phyloP scores from a whole-genome alignment of 1,140 invertebrate species.

The Drosophila ogumai region DNA sequence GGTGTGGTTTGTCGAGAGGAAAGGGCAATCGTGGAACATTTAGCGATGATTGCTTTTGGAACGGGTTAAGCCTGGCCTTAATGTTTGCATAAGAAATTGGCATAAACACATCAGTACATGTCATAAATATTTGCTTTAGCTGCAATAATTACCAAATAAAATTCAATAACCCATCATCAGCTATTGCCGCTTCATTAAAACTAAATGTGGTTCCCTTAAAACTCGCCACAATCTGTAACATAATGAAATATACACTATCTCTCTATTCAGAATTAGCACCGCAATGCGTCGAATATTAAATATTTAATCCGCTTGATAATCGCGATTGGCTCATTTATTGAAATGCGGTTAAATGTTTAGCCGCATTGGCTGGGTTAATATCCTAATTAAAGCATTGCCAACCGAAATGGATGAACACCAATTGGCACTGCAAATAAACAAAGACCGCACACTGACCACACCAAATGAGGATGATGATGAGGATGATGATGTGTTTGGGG shows the following conservation, averaged over 20 bases:
- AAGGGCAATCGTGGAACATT: slow-evolving; percentile 15
- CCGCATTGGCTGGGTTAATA: slow-evolving; percentile 30
- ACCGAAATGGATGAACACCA: slow-evolving; percentile 27
- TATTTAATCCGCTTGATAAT: slow-evolving; percentile 36
- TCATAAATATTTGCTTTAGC: neutral
- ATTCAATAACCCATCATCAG: neutral
- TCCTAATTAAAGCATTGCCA: slow-evolving; percentile 38
- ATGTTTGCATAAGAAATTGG: neutral
- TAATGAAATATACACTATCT: neutral
- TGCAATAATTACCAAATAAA: neutral
- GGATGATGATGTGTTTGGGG: slow-evolving; percentile 6
- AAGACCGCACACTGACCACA: slow-evolving; percentile 25
- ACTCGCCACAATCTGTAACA: neutral
- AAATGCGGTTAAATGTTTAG: slow-evolving; percentile 37
- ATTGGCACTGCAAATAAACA: slow-evolving; percentile 26
- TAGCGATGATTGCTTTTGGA: slow-evolving; percentile 13
- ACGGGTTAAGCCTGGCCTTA: neutral
- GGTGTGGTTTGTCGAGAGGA: neutral
- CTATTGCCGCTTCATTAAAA: neutral
- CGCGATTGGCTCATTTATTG: slow-evolving; percentile 31
- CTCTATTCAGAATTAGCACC: neutral
- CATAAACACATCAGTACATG: neutral
- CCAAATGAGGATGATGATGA: neutral
- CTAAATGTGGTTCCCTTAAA: neutral
- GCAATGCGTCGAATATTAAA: slow-evolving; percentile 23